Base-by-base conservation (phyloP, 2,113 vertebrate genomes). In the Gnathonemus longibarbis region DNA sequence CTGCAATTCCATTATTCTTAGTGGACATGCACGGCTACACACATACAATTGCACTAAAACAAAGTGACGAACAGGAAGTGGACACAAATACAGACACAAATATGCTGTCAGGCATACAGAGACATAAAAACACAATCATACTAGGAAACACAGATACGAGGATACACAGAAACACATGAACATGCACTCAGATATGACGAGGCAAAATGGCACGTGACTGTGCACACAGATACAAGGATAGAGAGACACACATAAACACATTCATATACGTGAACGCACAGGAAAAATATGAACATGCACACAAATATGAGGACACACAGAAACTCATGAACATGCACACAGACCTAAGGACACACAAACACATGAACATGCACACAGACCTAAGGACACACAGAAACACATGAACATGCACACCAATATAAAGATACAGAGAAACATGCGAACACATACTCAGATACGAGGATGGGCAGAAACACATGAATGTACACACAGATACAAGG, bases 401-500 rank as follows among this genome's bases (percentile, higher is more conserved):
- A n/a, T 24, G 56, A 56, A 52, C 50, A 0, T 3, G 3, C 3
- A 52, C 50, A 15, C 17, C 21, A 5, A 56, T 56, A 56, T 19
- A 0, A 21, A 4, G 19, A 56, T 21, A 56, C 53, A 56, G 3
- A 52, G 5, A 56, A 24, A 56, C 53, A 58, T 21, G 8, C 6
- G 53, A 58, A 24, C 21, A 24, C 4, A 5, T 7, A 24, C 19
- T 3, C 49, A 52, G 3, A 19, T 52, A 17, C 0, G 1, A 24
- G 53, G 7, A 58, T n/a, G 9, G 24, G 2, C 6, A 62, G 24
- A 3, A 24, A 62, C 7, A 8, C 24, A 62, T n/a, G 56, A 62
- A n/a, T 0, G 9, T 0, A 0, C 2, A 9, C 56, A 0, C 5
- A 8, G 24, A 62, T 62, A 62, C 24, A 0, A 24, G 5, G 0